Conservation (phyloP, 2,888 invertebrate genomes). For the Elysia crispata region DNA sequence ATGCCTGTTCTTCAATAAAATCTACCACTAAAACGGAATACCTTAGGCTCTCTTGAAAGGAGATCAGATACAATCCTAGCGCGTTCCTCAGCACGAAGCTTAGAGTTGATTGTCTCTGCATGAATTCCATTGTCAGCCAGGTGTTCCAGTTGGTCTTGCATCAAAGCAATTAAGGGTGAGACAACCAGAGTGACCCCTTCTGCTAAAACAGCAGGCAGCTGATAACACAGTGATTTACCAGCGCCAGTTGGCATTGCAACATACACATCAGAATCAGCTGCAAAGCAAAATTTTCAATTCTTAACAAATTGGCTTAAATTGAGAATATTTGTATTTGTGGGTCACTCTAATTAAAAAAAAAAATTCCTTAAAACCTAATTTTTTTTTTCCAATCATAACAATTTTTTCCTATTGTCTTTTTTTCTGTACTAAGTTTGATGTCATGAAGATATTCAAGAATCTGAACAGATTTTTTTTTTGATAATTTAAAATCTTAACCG, state of each 20-base stretch:
- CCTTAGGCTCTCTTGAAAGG: constrained; percentile 85
- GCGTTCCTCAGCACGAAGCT: constrained; percentile 87
- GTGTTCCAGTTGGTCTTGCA: constrained; percentile 95
- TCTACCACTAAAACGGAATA: neutral
- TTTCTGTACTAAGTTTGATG: too few relatives aligned
- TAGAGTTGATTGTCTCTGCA: constrained; percentile 95
- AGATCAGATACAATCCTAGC: constrained; percentile 86
- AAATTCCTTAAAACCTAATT: too few relatives aligned
- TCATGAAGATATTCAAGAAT: too few relatives aligned
- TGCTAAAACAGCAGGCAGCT: constrained; percentile 92
- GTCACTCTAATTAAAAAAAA: too few relatives aligned
- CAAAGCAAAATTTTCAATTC: constrained; percentile 51
- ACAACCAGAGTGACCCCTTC: constrained; percentile 91
- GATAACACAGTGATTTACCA: constrained; percentile 98
- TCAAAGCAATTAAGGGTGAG: constrained; percentile 96
- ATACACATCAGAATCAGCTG: constrained; percentile 88
- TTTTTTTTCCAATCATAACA: too few relatives aligned
- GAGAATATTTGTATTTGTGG: too few relatives aligned
- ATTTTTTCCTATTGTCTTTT: constrained; percentile 34
- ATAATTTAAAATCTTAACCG: too few relatives aligned
- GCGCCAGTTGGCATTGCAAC: constrained; percentile 98
- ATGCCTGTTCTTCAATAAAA: too few relatives aligned
- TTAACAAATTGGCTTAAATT: too few relatives aligned
- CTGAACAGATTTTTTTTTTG: too few relatives aligned
- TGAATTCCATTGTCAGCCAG: constrained; percentile 86